phyloP scores from a whole-genome alignment of 1,140 invertebrate genomes.

The Bacillus rossius region DNA sequence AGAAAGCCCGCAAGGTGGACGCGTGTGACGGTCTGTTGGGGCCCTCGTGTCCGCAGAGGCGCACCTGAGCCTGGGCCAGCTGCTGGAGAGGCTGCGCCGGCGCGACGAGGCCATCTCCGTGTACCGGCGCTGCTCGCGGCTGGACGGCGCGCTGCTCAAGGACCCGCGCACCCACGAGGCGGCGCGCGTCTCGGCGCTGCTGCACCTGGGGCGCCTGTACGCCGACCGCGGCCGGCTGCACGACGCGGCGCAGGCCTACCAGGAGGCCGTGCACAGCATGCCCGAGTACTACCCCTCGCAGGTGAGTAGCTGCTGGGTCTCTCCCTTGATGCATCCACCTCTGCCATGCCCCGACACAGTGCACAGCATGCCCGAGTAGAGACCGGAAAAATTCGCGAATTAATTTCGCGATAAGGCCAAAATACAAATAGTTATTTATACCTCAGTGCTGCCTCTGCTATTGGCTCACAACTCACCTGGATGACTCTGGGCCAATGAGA shows the following conservation, averaged over 20 bases:
- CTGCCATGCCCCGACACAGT: too few species aligned
- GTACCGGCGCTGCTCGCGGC: constrained; percentile 69
- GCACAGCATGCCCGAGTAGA: too few species aligned
- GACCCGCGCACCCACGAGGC: constrained; percentile 86
- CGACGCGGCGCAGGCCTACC: constrained; percentile 81
- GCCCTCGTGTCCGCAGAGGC: too few species aligned
- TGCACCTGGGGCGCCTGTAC: constrained; percentile 86
- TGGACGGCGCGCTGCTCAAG: constrained; percentile 82
- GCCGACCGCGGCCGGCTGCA: constrained; percentile 79
- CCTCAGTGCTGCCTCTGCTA: too few species aligned
- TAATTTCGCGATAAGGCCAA: too few species aligned
- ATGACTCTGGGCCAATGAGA: too few species aligned
- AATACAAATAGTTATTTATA: too few species aligned
- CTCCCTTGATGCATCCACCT: too few species aligned
- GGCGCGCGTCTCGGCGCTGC: constrained; percentile 83
- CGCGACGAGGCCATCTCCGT: constrained; percentile 78
- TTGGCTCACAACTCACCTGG: too few species aligned
- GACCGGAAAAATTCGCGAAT: too few species aligned
- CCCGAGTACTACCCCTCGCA: constrained; percentile 78
- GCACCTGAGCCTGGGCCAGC: constrained; percentile 89
- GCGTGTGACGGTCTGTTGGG: too few species aligned
- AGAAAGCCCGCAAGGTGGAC: too few species aligned
- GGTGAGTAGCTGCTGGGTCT: constrained; percentile 45
- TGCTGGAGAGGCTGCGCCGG: constrained; percentile 73
- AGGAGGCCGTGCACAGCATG: constrained; percentile 59